Evolutionary conservation across 2,113 vertebrate species (phyloP).

Genomic region (Callospermophilus lateralis): DNA sequence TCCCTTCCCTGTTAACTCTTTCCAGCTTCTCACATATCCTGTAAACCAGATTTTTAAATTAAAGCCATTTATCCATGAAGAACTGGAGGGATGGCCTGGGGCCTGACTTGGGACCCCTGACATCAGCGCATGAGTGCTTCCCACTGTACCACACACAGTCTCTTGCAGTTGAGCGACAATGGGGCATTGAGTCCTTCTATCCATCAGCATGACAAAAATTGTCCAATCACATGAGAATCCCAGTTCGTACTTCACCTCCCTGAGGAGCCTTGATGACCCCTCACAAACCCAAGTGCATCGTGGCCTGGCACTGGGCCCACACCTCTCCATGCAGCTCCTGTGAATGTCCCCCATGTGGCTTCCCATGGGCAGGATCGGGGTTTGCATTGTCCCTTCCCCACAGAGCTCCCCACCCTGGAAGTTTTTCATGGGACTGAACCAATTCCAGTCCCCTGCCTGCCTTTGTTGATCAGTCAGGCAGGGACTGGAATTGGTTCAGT

Average conservation of each 20-base stretch:
- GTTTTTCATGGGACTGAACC: neutral
- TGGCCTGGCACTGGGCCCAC: too few relatives aligned
- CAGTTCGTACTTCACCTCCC: neutral
- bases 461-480: neutral
- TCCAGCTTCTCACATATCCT: neutral
- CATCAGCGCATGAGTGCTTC: neutral
- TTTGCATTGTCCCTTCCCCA: neutral
- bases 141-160: neutral
- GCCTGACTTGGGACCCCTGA: neutral
- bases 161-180: neutral
- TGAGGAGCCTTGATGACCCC: neutral
- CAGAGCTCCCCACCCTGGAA: neutral
- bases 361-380: neutral
- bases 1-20: neutral
- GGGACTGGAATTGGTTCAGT: too few relatives aligned
- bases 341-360: fast-evolving
- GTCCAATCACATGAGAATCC: neutral
- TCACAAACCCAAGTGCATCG: neutral
- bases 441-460: neutral
- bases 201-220: neutral
- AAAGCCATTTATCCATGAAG: neutral
- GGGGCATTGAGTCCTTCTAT: neutral
- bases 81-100: neutral
- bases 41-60: neutral
- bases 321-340: neutral